Base-by-base conservation (phyloP, 2,888 invertebrate species). In the Eristalis intricaria region DNA sequence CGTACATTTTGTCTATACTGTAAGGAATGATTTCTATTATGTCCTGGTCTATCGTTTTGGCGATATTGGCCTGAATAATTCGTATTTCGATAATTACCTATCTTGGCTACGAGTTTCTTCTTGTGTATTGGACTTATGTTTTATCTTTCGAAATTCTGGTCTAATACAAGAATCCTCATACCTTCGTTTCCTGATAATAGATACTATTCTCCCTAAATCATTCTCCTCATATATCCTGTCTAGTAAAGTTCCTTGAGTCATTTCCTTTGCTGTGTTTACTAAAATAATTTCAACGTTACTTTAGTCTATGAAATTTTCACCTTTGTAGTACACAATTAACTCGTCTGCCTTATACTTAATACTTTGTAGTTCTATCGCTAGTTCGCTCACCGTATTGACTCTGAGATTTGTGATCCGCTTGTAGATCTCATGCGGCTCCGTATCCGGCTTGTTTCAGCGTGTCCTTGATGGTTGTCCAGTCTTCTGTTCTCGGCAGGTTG, bases 161-260 rank as follows among this genome's bases (percentile, higher is more conserved):
- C 64, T 64, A 35, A 64, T 64, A 19, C 64, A 64, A 19, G 38
- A 38, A 22, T 64, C 38, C n/a, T 64, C 64, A 19, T 22, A 64
- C 8, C 19, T 38, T 35, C 64, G 5, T 32, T 29, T 63, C 15
- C 29, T 29, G 1, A 63, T 29, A 29, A 43, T 43, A 15, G 43
- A 43, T 15, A 43, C 5, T 29, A 63, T 63, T 63, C 26, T 29
- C 10, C 15, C 8, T 15, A 32, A 29, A 26, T 63, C 63, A 29
- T 29, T 63, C 15, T 63, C 32, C 29, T 63, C 63, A 29, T 63
- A 63, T 29, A 63, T 63, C 26, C 29, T 63, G 13, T 63, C 63
- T 63, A 63, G n/a, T 63, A 63, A 63, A 26, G n/a, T n/a, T n/a
- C n/a, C n/a, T n/a, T n/a, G n/a, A n/a, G n/a, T n/a, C n/a, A n/a